Evolutionary conservation across 2,888 invertebrate genomes (phyloP), one percentile per base, ranked within the genome.

Genomic region (Euproctis similis): DNA sequence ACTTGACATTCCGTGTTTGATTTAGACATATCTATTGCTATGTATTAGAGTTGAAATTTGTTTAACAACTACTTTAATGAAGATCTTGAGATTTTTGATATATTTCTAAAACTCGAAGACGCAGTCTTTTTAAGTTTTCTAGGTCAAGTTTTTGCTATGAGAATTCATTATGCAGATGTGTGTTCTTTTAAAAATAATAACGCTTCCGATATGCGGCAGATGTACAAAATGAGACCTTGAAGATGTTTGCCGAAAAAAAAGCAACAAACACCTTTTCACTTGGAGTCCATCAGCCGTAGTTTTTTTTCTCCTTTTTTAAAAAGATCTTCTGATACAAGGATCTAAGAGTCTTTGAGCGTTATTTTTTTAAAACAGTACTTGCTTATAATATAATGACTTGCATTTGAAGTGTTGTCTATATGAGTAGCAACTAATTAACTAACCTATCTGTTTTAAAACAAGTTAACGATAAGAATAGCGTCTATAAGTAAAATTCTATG

Each of bases 71-170:
- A 12, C 23, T 1, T 2, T 13, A 12, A 8, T 8, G 9, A 7
- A 18, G 28, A 3, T 29, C n/a, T 6, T 3, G 11, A 12, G n/a
- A 13, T 13, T 9, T 1, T 36, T 36, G 28, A 31, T 35, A 39
- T 33, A 26, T 31, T 27, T 41, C 32, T 46, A 48, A 47, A 33
- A 39, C 32, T 44, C 34, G 42, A 52, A 47, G 48, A 32, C 35
- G 35, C 27, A 33, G 31, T 28, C 28, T 69, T 73, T 65, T 65
- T 59, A 60, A 69, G 46, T 62, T 74, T 74, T 71, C 66, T 80
- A 78, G 84, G 84, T 84, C 80, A 81, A 67, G 51, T 84, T 84
- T 84, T 84, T 82, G 74, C 73, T 73, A 76, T 71, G 62, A n/a
- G n/a, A 72, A 70, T 76, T 69, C 69, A 67, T 66, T 81, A 84